Evolutionary conservation across 2,888 invertebrate genomes (phyloP), one percentile per base, ranked within the genome.

Genomic region (Lepidonotus clava): DNA sequence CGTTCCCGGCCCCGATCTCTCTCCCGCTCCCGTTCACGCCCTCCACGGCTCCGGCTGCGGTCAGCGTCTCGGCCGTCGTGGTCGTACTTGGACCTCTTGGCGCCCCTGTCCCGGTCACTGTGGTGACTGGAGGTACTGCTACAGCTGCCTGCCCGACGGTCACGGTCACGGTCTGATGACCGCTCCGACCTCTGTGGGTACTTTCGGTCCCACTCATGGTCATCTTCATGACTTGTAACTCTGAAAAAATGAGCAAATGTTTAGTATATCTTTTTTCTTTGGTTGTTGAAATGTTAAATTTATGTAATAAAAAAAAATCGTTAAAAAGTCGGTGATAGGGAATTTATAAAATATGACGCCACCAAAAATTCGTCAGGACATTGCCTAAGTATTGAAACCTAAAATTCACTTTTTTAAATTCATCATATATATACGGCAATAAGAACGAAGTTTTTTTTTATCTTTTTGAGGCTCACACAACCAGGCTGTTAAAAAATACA

Each of bases 101-200:
- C 76, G 38, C 84, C 51, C 5, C 66, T 40, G 21, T 71, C 71
- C 0, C 71, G 24, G 66, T 86, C 83, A 38, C 71, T 24, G 80
- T 89, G 90, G 56, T 90, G 92, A 90, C 92, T 92, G 90, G 92
- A 92, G 34, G 89, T 89, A 87, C 91, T 91, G 80, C 86, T 86
- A n/a, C n/a, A n/a, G 61, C 89, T 89, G 85, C 88, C 87, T 5
- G 89, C 71, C 14, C 76, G 53, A n/a, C 34, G 56, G 8, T 46
- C 87, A 8, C 89, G 88, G 38, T 89, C 86, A n/a, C 76, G 71
- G 28, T 71, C 80, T 32, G n/a, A n/a, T 38, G 87, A 46, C 34
- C 41, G 21, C 24, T 61, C 61, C 24, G 80, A 83, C 84, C 87
- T 66, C 56, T 67, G 34, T 0, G 87, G 86, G 56, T 87, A 84